Conservation (phyloP, 2,888 invertebrate genomes). For the Acleris emargana region DNA sequence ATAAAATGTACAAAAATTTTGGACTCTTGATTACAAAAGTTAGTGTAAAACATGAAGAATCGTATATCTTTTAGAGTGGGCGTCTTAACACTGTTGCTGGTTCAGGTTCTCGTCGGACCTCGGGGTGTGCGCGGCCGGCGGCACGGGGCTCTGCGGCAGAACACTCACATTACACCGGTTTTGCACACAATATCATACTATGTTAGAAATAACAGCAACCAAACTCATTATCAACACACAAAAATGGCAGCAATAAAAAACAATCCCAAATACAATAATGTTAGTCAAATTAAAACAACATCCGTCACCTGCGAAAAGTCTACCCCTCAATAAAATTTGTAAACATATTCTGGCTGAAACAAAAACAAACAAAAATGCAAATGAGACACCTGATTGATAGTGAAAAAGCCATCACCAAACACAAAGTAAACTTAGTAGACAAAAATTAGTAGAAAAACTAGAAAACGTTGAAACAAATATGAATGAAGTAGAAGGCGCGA, state of each 20-base stretch:
- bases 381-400: constrained; percentile 35
- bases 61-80: constrained; percentile 41
- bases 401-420: constrained; percentile 59
- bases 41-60: constrained; percentile 51
- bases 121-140: constrained; percentile 83
- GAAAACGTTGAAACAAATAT: constrained; percentile 40
- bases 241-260: constrained; percentile 35
- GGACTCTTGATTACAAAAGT: constrained; percentile 62
- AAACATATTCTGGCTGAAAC: constrained; percentile 82
- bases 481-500: constrained; percentile 48
- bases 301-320: constrained; percentile 36
- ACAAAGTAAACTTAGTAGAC: constrained; percentile 41
- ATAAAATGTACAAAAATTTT: constrained; percentile 66
- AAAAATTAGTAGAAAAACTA: constrained; percentile 49
- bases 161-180: constrained; percentile 44
- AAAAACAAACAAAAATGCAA: constrained; percentile 60
- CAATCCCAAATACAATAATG: constrained; percentile 40
- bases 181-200: constrained; percentile 4
- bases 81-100: constrained; percentile 84
- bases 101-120: constrained; percentile 90
- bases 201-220: neutral
- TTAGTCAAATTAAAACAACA: constrained; percentile 44
- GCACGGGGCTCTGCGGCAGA: constrained; percentile 87
- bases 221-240: constrained; percentile 32
- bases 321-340: constrained; percentile 73